Evolutionary conservation across 2,797 vertebrate species (phyloP).

Genomic region (Jordanella pulchra): DNA sequence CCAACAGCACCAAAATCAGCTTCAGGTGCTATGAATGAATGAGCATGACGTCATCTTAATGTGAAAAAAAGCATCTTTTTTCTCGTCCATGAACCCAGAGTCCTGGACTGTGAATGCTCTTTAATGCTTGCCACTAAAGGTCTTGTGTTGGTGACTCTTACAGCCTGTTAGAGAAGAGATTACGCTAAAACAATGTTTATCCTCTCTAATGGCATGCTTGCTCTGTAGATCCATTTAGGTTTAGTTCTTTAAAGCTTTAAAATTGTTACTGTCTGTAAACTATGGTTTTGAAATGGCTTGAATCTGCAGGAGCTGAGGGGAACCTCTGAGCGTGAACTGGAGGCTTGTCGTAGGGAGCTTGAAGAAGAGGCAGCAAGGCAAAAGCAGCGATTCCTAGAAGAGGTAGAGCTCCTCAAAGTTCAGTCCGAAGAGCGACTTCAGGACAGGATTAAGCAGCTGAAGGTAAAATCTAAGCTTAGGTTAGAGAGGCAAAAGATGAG

Average conservation of each 20-base stretch:
- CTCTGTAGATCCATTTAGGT: constrained; percentile 15
- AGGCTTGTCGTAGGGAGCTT: constrained; percentile 75
- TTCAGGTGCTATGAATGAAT: constrained; percentile 69
- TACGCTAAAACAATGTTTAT: constrained; percentile 47
- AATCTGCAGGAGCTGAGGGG: constrained; percentile 67
- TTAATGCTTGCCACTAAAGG: constrained; percentile 11
- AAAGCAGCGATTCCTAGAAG: constrained; percentile 81
- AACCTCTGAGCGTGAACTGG: constrained; percentile 74
- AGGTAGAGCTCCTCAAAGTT: constrained; percentile 84
- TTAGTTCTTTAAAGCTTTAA: constrained; percentile 10
- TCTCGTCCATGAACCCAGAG: background rate
- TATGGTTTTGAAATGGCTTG: constrained; percentile 19
- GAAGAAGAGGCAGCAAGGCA: constrained; percentile 79
- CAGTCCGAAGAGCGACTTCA: constrained; percentile 82
- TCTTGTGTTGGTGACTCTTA: constrained; percentile 36
- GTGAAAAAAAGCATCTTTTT: background rate
- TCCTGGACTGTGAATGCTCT: background rate
- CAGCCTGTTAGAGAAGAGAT: constrained; percentile 34
- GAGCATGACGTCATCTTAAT: background rate
- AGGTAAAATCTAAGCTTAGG: constrained; percentile 66
- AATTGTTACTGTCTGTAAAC: constrained; percentile 3
- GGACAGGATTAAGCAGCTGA: constrained; percentile 79
- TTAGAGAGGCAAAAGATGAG: background rate
- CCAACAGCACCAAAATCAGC: constrained; percentile 70
- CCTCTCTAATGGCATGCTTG: constrained; percentile 34